These are phyloP conservation scores for Lordiphosa fenestrarum DNA, from an alignment of 2,888 invertebrate species.

Conservation along the genomic window DNA sequence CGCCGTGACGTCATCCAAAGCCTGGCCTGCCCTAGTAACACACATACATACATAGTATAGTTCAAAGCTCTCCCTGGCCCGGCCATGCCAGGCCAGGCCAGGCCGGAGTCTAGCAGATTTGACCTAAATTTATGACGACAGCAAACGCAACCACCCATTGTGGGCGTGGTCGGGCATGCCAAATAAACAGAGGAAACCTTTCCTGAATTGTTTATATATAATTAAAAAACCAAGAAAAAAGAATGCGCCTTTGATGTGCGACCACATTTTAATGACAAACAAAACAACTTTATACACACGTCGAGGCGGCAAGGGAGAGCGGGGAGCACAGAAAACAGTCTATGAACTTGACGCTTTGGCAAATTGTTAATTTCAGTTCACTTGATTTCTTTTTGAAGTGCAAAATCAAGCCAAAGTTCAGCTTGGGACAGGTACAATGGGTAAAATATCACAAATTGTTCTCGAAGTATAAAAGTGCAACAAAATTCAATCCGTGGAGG, in stretches of 20 bases:
- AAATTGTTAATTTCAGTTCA: slow-evolving; percentile 6
- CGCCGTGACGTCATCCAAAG: slow-evolving; percentile 49
- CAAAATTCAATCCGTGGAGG: too few species aligned
- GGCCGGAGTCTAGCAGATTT: slow-evolving; percentile 11
- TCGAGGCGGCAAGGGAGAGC: not conserved
- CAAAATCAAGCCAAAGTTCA: too few species aligned
- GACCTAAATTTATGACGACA: slow-evolving; percentile 64
- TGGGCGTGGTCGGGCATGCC: slow-evolving; percentile 30
- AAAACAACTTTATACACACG: not conserved
- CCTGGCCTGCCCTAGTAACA: slow-evolving; percentile 61
- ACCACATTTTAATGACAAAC: not conserved
- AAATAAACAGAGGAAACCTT: slow-evolving; percentile 2
- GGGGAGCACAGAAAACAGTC: not conserved
- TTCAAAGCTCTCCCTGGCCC: slow-evolving; percentile 34
- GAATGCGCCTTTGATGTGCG: slow-evolving; percentile 22
- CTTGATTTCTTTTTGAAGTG: slow-evolving; percentile 12
- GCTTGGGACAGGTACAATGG: too few species aligned
- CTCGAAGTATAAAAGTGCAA: too few species aligned
- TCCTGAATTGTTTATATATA: not conserved
- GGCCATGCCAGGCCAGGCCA: too few species aligned
- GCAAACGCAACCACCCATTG: slow-evolving; percentile 1
- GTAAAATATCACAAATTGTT: too few species aligned
- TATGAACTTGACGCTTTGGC: slow-evolving; percentile 2
- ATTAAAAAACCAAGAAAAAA: too few species aligned
- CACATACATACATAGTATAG: slow-evolving; percentile 19